Base-by-base conservation (phyloP, 2,113 vertebrate genomes). In the Crotalus tigris region DNA sequence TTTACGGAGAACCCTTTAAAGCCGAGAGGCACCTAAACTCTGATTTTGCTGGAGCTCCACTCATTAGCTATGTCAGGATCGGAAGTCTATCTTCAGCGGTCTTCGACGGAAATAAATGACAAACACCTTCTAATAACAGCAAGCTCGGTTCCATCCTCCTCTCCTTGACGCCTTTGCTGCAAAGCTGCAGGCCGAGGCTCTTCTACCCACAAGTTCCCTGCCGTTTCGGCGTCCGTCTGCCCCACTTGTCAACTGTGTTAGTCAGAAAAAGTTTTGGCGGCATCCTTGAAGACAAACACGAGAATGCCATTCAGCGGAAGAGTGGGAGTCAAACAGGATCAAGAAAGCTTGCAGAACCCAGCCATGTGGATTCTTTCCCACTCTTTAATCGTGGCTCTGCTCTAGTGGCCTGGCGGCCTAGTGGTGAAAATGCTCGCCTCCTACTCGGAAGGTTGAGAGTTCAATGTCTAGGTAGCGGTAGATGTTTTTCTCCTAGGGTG, bases 61-160 rank as follows among this genome's bases (percentile, higher is more conserved):
- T 86, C 81, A 86, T 93, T 90, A 93, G 89, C 89, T 33, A 44
- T 53, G 46, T 64, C 89, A 49, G 29, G 39, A 49, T 12, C 1
- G 11, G 53, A 81, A 55, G 24, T 29, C 64, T 57, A 85, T 53
- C 87, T 89, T 85, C 13, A 15, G 29, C 92, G 23, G 53, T 49
- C 87, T 69, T 85, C 57, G 92, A 92, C 53, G 57, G 92, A 44
- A 81, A 92, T 39, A 92, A 92, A 89, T 89, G 92, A 92, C 92
- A 85, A 57, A 85, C 61, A 57, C 33, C 61, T 26, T 26, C 86
- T 46, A 44, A 85, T 39, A n/a, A 46, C 33, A 39, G n/a, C 24
- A 8, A 15, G 24, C 24, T 55, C 7, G 5, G 1, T 10, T 59
- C 24, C 26, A 10, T n/a, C 44, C 12, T 53, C 10, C 46, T 87